Base-by-base conservation (phyloP, 2,888 invertebrate species). In the Drosophila lacicola region DNA sequence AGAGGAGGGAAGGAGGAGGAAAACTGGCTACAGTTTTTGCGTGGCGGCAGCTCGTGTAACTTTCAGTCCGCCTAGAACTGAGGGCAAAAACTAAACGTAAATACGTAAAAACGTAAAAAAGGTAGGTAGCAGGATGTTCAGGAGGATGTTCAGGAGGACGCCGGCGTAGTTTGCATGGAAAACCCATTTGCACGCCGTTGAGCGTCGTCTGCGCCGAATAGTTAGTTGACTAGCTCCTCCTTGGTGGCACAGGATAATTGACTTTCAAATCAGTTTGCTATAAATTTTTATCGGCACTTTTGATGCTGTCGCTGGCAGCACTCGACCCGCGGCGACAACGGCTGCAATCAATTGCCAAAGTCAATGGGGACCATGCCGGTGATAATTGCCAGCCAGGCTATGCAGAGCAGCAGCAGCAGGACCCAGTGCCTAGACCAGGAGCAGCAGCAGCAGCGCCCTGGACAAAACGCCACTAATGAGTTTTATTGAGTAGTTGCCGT, bases 181-280 rank as follows among this genome's bases (percentile, higher is more conserved):
- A 85, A 88, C 58, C 88, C 89, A 85, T 85, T 85, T 85, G 80
- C 83, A 89, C 85, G 74, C 88, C 83, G 76, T 70, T 74, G 69
- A 80, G 63, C 74, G 45, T 58, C 47, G 82, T 69, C 80, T 73
- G 68, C 73, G 70, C 62, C 50, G 62, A 80, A 83, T 80, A 84
- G 87, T 81, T 74, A 81, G 89, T 81, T 81, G 67, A 65, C 70
- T 73, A 36, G 69, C 74, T 51, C 36, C 37, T 42, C 46, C 80
- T 68, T 57, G 68, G 58, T 58, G 77, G 69, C 86, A 80, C 82
- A 83, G 83, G 90, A 90, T 91, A 90, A 90, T 90, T 90, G 91
- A 90, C 91, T 91, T 90, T 91, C 90, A 90, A 90, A 90, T 90
- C 90, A 90, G 90, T 89, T 90, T 91, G 90, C 91, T 89, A 91